Conservation (phyloP, 2,797 vertebrate genomes). For the Galaxias olidus region DNA sequence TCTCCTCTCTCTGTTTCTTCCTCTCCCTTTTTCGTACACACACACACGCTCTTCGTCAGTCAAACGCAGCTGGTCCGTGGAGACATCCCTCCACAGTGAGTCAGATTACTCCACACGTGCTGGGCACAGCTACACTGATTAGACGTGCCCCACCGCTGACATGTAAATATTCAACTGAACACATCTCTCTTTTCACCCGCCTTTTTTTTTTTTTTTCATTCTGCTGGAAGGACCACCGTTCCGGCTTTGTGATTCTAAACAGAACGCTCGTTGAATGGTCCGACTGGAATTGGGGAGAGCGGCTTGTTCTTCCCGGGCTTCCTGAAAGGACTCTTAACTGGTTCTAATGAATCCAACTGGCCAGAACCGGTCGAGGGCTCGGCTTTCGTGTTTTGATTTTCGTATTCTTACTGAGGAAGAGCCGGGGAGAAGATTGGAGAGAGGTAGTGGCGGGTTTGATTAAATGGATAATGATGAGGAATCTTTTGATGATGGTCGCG, state of each 20-base stretch:
- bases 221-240: constrained; percentile 4
- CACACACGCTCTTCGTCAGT: background rate
- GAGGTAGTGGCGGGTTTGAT: too few species aligned
- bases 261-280: constrained; percentile 5
- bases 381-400: constrained; percentile 18
- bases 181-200: background rate
- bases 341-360: constrained; percentile 27
- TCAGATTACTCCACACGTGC: constrained; percentile 9
- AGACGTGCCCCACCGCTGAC: constrained; percentile 1
- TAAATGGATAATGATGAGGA: too few species aligned
- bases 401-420: background rate
- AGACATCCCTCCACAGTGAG: background rate
- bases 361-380: constrained; percentile 1
- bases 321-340: constrained; percentile 17
- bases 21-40: background rate
- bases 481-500: too few species aligned
- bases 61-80: background rate
- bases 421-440: too few species aligned
- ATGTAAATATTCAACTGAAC: constrained; percentile 22
- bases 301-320: constrained; percentile 29
- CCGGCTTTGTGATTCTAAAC: constrained; percentile 12
- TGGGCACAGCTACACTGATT: constrained; percentile 22
- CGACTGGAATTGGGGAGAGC: background rate
- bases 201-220: background rate
- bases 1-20: background rate